Evolutionary conservation across 2,113 vertebrate species (phyloP), one percentile per base, ranked within the genome.

Genomic region (Hippocampus mohnikei): DNA sequence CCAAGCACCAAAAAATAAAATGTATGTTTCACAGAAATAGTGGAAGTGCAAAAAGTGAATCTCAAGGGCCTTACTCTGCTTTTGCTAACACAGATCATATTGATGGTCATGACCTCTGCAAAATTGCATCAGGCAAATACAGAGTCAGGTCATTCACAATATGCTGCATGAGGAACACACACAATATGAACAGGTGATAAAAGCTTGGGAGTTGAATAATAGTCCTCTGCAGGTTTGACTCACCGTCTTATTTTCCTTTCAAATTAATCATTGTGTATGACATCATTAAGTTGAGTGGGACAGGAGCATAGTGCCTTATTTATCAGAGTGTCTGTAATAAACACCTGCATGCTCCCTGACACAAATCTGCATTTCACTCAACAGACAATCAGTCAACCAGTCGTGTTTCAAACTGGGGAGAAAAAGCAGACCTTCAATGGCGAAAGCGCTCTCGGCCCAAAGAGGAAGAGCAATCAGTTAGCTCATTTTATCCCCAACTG

Each of bases 181-280:
- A 83, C 80, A 77, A 84, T 65, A 83, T 75, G 72, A 87, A 85
- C 63, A 46, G 42, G 63, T 65, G 63, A 69, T 46, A 66, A 48
- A 41, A 46, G 72, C 37, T 10, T 1, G 59, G 5, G 33, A 37
- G 55, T 46, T 65, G 50, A 67, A 42, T 23, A 75, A 68, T 56
- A 41, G 74, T 62, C 58, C n/a, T 60, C 59, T 25, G 50, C 20
- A 18, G 67, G 46, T 77, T 65, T 64, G 76, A 74, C 72, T 71
- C 27, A 66, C 62, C 53, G 21, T 52, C 40, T 58, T 18, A 3
- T 81, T 79, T 87, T 33, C 74, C 67, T 69, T 77, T 69, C 78
- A 85, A 84, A 87, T 85, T 21, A 73, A 40, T 6, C 29, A 59
- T 25, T 44, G 52, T 44, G 25, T 29, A 33, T 29, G 52, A 37